Base-by-base conservation (phyloP, 1,140 invertebrate species). In the Philopotamus ludificatus region DNA sequence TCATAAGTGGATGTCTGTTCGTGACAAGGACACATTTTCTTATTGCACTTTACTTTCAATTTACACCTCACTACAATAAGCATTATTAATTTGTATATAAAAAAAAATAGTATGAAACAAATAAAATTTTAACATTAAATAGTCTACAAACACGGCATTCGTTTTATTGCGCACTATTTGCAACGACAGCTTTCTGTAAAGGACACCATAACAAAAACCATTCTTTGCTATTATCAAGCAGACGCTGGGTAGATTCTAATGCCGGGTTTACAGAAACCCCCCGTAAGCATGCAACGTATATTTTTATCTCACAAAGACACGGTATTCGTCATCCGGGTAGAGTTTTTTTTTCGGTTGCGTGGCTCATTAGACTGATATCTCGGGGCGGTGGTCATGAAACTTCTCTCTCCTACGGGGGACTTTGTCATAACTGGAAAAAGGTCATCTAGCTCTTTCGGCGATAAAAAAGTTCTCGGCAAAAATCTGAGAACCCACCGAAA, bases 361-460 rank as follows among this genome's bases (percentile, higher is more conserved):
- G 23, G 65, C 57, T 66, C 65, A 61, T 66, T 66, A 66, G 26
- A 41, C 41, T 53, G 65, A 66, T 66, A 44, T 55, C 65, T 50
- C 20, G 18, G 50, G 54, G 65, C 65, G 25, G 54, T 26, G 47
- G 65, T 54, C 65, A 45, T 57, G 54, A 18, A 16, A 66, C 44
- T 66, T 66, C 55, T 63, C 61, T 61, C 16, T 9, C 20, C 44
- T 57, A 15, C 42, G 53, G 41, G 47, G 47, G 49, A 55, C 57
- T 65, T 57, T 44, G 53, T 65, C 63, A 65, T 65, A 65, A 58
- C 63, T 50, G 51, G 51, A 47, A 49, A 60, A 51, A 66, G 47
- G 47, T 22, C 23, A 44, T 25, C 28, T 18, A 10, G 21, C 28
- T 55, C 39, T 39, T 20, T 25, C n/a, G 18, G 1, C 16, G 22